Evolutionary conservation across 2,888 invertebrate species (phyloP), one percentile per base, ranked within the genome.

Genomic region (Rapana venosa): DNA sequence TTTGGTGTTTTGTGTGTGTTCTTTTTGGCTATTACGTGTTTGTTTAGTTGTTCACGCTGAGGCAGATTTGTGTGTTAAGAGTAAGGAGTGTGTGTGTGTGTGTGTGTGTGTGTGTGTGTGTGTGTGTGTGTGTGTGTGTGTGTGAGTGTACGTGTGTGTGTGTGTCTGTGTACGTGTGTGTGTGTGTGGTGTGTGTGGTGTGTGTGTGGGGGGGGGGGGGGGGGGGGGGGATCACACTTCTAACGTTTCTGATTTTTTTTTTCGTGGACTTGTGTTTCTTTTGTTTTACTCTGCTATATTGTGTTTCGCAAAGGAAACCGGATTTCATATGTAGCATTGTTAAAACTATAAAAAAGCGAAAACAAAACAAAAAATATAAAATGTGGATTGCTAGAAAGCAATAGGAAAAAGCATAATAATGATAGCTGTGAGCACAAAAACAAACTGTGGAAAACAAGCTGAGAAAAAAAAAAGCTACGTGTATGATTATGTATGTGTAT

Each of bases 181-280:
- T 58, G 84, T 84, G 56, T 58, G 84, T 84, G 84, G 86, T 86
- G 86, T 86, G 61, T 86, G 61, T 86, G 58, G 85, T 86, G 86
- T 58, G 56, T 84, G 84, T 58, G 84, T 84, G 56, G 30, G 84
- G 8, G 47, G 47, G 47, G 47, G 47, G 47, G 4, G 47, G 47
- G 47, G 47, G 4, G 47, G 2, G 2, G 4, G 47, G 47, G 47
- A 47, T 2, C 47, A 47, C 47, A 47, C 47, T 47, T 47, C 47
- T 47, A n/a, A n/a, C n/a, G 47, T 47, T 47, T 47, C n/a, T 47
- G 47, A 47, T 47, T 2, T 47, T 5, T 47, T 5, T 8, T 47
- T 47, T 47, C 47, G 8, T 5, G 2, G 47, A 47, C 47, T 47
- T 47, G 47, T 47, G 8, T 47, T 47, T 47, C 47, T 47, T 47